Evolutionary conservation across 1,140 invertebrate genomes (phyloP), one percentile per base, ranked within the genome.

Genomic region (Lepidurus couesii): DNA sequence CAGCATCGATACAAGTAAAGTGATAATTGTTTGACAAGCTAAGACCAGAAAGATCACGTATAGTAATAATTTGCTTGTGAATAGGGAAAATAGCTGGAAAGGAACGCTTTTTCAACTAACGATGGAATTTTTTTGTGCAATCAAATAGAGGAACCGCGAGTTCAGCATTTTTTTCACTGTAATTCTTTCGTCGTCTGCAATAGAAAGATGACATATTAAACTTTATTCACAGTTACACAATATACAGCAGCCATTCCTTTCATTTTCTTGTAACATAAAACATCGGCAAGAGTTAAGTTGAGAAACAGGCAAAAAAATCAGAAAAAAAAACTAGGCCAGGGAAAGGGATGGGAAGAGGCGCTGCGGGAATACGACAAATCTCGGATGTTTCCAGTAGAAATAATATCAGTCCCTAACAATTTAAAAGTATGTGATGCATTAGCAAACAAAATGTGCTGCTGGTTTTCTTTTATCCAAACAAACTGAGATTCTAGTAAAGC

Each of bases 141-240:
- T 34, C 34, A 34, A 34, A 0, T 65, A 65, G 16, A 65, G 16
- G 53, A 9, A 65, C 53, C 53, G 13, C 53, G 34, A 34, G 34
- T 34, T 34, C 34, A 34, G 34, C 2, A 34, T 34, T 34, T 34
- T 34, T 34, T 34, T 34, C 34, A 34, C 34, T 34, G 34, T 34
- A 34, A 34, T 34, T 34, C 34, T 34, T 3, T 34, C 53, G 53
- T 65, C n/a, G 53, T 21, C 53, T 65, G 53, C 53, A 21, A 65
- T 82, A 81, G 82, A 83, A 83, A 83, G 82, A 81, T 82, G 80
- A 83, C 82, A 83, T 82, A 82, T 81, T 83, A 83, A 83, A 83
- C 65, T 83, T 83, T 83, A 83, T 83, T 83, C 83, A 83, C 83
- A 83, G 81, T 82, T 82, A 83, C 83, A 83, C 83, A 83, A 83